These are phyloP conservation scores for Oryctolagus cuniculus DNA, from an alignment of 2,113 vertebrate species.

Conservation along the genomic window mOryCun1.1 NC_091436.1:46301501-46302000, in stretches of 20 bases:
- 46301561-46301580: constrained; percentile 50
- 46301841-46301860: background rate
- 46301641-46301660: background rate
- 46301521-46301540: constrained; percentile 36
- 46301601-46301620: constrained; percentile 49
- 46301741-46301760: background rate
- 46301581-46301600: constrained; percentile 50
- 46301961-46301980: background rate
- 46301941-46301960: background rate
- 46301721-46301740: background rate
- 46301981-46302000: background rate
- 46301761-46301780: background rate
- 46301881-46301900: background rate
- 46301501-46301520: background rate
- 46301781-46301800: background rate
- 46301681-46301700: constrained; percentile 23
- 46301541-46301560: constrained; percentile 54
- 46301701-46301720: constrained; percentile 4
- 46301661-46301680: constrained; percentile 8
- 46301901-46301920: background rate
- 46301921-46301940: background rate
- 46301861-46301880: background rate
- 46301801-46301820: background rate
- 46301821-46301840: background rate
- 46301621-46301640: background rate